phyloP scores from a whole-genome alignment of 2,888 invertebrate genomes.

The Eupithecia abbreviata region DNA sequence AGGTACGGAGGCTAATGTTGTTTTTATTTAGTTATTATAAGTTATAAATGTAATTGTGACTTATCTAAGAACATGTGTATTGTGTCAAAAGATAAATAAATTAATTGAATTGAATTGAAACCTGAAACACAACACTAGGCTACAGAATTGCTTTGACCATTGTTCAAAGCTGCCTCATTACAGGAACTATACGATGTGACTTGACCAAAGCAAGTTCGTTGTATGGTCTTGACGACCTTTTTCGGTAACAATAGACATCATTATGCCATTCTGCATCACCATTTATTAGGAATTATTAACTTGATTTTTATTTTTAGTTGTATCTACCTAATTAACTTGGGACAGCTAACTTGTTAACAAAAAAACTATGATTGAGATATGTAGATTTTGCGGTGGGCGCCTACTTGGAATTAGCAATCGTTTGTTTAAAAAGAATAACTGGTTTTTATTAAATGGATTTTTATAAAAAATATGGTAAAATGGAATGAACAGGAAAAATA shows the following conservation, averaged over 20 bases:
- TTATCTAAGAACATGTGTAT: too few species aligned
- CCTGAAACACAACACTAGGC: background rate
- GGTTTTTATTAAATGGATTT: background rate
- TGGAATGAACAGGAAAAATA: background rate
- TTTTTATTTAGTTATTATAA: too few species aligned
- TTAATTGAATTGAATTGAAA: background rate
- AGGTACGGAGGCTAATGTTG: too few species aligned
- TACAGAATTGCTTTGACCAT: background rate
- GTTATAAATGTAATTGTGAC: too few species aligned
- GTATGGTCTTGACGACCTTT: background rate
- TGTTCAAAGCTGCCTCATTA: background rate
- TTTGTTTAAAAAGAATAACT: background rate
- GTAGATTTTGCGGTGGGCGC: background rate
- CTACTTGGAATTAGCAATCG: background rate
- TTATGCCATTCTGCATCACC: background rate
- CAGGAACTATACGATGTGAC: background rate
- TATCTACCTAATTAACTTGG: too few species aligned
- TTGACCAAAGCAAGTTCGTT: conserved; percentile 3
- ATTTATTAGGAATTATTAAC: background rate
- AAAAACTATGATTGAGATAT: background rate
- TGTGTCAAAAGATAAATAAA: too few species aligned
- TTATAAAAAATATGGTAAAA: background rate
- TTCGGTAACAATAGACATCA: background rate
- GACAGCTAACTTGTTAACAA: too few species aligned
- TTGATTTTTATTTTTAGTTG: background rate